Percentiles rank a stretch among this genome's conserved stretches.
These are phyloP conservation scores for Cichlasoma orientale DNA, from an alignment of 2,797 vertebrate species.

Conservation along the genomic window DNA sequence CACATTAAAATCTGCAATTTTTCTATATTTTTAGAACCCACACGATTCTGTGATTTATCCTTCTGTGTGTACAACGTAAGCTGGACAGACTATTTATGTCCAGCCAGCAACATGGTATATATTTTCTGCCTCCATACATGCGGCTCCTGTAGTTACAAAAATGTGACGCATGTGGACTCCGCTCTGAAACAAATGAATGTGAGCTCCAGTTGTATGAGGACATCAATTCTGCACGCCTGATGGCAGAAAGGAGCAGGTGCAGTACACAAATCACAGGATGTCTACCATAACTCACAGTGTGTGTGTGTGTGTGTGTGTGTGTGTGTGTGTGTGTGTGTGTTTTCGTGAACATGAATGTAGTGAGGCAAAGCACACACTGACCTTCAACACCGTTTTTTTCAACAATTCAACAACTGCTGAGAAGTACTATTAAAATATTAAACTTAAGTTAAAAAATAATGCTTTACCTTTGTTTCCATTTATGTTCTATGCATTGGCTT, in stretches of 20 bases:
- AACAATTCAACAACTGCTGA: constrained; percentile 14
- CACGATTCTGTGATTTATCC: neutral
- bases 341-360: constrained; percentile 7
- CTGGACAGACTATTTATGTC: neutral
- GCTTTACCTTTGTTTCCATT: neutral
- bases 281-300: constrained; percentile 40
- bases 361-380: constrained; percentile 6
- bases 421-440: neutral
- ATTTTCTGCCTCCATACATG: constrained; percentile 22
- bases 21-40: neutral
- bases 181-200: constrained; percentile 55
- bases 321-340: neutral
- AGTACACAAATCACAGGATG: constrained; percentile 52
- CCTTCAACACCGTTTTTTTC: constrained; percentile 4
- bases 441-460: neutral
- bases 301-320: neutral
- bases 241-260: constrained; percentile 62
- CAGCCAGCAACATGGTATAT: constrained; percentile 6
- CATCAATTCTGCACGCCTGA: constrained; percentile 58
- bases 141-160: constrained; percentile 34
- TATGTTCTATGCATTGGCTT: neutral
- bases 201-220: constrained; percentile 45
- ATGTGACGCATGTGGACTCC: constrained; percentile 43
- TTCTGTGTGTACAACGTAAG: neutral
- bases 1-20: neutral